These are phyloP conservation scores for Halocynthia aurantium DNA, from an alignment of 23 tunicate genomes.

Conservation along the genomic window DNA sequence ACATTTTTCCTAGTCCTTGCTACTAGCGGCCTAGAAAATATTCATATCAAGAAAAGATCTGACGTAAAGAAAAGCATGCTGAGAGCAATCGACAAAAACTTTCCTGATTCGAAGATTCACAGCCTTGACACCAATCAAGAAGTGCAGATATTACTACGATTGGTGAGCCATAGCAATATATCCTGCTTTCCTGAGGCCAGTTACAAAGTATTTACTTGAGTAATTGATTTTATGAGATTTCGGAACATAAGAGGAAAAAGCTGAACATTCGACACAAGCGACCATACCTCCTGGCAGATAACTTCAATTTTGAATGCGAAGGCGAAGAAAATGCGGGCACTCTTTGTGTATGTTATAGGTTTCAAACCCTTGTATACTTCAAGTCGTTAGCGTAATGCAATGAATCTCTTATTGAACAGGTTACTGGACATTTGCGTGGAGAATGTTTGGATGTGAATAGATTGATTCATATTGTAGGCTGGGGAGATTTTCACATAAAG, in stretches of 20 bases:
- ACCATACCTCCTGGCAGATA: constrained; percentile 70
- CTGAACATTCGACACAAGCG: constrained; percentile 56
- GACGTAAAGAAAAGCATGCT: constrained; percentile 44
- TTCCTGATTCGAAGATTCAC: constrained; percentile 35
- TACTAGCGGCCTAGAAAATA: constrained; percentile 22
- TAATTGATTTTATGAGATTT: constrained; percentile 30
- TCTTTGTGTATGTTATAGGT: constrained; percentile 5
- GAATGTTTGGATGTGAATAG: constrained; percentile 59
- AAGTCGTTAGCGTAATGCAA: neutral
- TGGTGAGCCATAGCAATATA: constrained; percentile 29
- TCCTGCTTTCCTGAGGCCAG: neutral
- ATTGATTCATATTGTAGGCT: constrained; percentile 79
- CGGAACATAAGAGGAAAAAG: constrained; percentile 50
- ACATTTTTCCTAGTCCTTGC: neutral
- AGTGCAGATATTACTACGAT: constrained; percentile 40
- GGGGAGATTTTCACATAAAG: constrained; percentile 82
- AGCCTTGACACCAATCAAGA: constrained; percentile 53
- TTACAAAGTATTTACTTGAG: too few species aligned
- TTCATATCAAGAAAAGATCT: constrained; percentile 35
- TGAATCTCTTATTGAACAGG: constrained; percentile 20
- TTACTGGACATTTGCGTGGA: constrained; percentile 73
- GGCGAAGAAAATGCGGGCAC: neutral
- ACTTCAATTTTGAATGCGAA: constrained; percentile 22
- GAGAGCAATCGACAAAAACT: constrained; percentile 33
- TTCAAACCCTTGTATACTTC: neutral